A percentile compares a stretch with the other conserved stretches of the same genome.
Conservation (phyloP, 2,888 invertebrate genomes). For the Drosophila hamatofila region DNA sequence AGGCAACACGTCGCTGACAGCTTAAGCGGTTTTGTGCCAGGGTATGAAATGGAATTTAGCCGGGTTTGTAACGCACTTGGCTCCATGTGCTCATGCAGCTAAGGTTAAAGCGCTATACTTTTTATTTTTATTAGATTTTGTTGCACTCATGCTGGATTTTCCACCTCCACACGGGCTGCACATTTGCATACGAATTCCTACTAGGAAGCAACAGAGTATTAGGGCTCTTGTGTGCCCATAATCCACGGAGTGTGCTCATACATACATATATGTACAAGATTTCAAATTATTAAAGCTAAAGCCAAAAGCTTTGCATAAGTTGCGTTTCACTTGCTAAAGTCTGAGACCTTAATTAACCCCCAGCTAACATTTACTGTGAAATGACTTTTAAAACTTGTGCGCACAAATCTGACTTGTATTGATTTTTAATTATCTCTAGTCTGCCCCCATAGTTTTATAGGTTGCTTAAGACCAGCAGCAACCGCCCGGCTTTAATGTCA, state of each 20-base stretch:
- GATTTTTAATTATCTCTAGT: slow-evolving; percentile 47
- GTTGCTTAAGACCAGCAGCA: slow-evolving; percentile 5
- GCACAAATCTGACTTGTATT: slow-evolving; percentile 22
- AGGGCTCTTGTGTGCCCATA: slow-evolving; percentile 1
- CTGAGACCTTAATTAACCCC: not conserved
- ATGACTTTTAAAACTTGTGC: not conserved
- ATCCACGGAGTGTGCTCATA: not conserved
- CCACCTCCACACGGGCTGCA: slow-evolving; percentile 11
- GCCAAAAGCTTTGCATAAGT: not conserved
- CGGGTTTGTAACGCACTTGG: slow-evolving; percentile 19
- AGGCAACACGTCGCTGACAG: slow-evolving; percentile 36
- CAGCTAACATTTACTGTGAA: not conserved
- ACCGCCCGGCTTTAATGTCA: slow-evolving; percentile 42
- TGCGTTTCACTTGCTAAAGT: not conserved
- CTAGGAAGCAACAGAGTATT: not conserved
- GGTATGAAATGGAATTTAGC: slow-evolving; percentile 31
- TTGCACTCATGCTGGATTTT: slow-evolving; percentile 23
- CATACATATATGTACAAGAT: not conserved
- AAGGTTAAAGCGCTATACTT: slow-evolving; percentile 31
- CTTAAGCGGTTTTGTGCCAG: slow-evolving; percentile 25
- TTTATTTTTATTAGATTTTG: slow-evolving; percentile 35
- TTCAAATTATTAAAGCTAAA: not conserved
- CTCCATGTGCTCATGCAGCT: slow-evolving; percentile 7
- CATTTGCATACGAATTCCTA: slow-evolving; percentile 30
- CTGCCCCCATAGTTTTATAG: not conserved